Base-by-base conservation (phyloP, 2,888 invertebrate species). In the Enchytraeus crypticus region DNA sequence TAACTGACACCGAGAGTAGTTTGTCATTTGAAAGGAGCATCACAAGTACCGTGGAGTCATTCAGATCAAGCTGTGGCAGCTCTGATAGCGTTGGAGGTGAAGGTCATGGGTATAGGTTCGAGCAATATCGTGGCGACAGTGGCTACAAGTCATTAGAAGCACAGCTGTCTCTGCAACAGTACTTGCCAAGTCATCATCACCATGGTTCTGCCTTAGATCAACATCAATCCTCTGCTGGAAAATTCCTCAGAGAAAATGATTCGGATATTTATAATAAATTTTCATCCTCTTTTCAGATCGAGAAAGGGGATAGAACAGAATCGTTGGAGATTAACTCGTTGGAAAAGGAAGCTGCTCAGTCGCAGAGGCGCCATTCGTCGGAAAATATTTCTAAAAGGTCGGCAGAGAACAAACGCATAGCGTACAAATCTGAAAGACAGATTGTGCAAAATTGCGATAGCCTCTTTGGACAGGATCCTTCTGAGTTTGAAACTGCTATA, bases 121-220 rank as follows among this genome's bases (percentile, higher is more conserved):
- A 78, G 57, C 79, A 81, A 54, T 60, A 64, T 60, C 23, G 66
- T 30, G 66, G 66, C 11, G 66, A 66, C 53, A 66, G 66, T 45
- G 66, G 66, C 18, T 66, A 82, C 70, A 80, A 81, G 67, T 82
- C 82, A 18, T 68, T 82, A 64, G 82, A 82, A 69, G 78, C 72
- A 1, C 73, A 72, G 58, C 61, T 60, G 55, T 51, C 53, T 5
- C 34, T 51, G 4, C 49, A 47, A 23, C 21, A 14, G n/a, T n/a
- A n/a, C n/a, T n/a, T n/a, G n/a, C n/a, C n/a, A n/a, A n/a, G n/a
- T n/a, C n/a, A n/a, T n/a, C n/a, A n/a, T n/a, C n/a, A n/a, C n/a
- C n/a, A n/a, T n/a, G n/a, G n/a, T n/a, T n/a, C n/a, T n/a, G n/a
- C n/a, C n/a, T n/a, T n/a, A n/a, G n/a, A n/a, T n/a, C n/a, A n/a